Evolutionary conservation across 1,140 invertebrate species (phyloP).

Genomic region (Monochamus saltuarius): DNA sequence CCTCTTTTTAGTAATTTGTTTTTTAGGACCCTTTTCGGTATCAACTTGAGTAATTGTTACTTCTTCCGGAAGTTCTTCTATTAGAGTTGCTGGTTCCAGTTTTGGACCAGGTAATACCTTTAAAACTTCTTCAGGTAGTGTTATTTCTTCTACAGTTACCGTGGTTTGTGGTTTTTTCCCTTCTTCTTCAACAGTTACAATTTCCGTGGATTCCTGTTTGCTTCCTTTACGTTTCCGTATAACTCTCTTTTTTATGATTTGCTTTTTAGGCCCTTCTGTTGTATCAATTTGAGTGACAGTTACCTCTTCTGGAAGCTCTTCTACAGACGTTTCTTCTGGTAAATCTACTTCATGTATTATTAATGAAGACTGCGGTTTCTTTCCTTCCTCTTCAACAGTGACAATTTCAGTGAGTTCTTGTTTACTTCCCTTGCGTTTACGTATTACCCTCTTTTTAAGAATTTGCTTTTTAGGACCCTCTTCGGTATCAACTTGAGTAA

Average conservation of each 20-base stretch:
- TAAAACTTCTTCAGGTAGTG: conserved; percentile 35
- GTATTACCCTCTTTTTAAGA: conserved; percentile 48
- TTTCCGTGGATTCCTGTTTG: conserved; percentile 45
- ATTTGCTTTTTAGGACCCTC: conserved; percentile 48
- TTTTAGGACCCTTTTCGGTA: conserved; percentile 38
- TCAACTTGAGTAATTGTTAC: conserved; percentile 13
- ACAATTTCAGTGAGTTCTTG: conserved; percentile 55
- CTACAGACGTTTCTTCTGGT: conserved; percentile 38
- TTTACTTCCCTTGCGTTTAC: conserved; percentile 48
- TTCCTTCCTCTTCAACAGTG: conserved; percentile 54
- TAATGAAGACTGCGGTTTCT: conserved; percentile 49
- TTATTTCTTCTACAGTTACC: conserved; percentile 40
- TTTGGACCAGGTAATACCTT: conserved; percentile 25
- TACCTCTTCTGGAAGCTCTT: conserved; percentile 45
- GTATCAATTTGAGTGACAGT: conserved; percentile 45
- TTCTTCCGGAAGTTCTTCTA: conserved; percentile 34
- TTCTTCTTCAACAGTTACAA: conserved; percentile 46
- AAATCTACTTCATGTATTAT: conserved; percentile 54
- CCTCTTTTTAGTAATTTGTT: conserved; percentile 37
- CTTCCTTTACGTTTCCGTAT: conserved; percentile 41
- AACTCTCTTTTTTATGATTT: conserved; percentile 46
- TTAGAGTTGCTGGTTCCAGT: not conserved
- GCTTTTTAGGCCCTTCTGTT: conserved; percentile 50
- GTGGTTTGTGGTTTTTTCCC: conserved; percentile 37
- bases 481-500: conserved; percentile 40